Evolutionary conservation across 2,113 vertebrate genomes (phyloP), one percentile per base, ranked within the genome.

Genomic region (Caretta caretta): DNA sequence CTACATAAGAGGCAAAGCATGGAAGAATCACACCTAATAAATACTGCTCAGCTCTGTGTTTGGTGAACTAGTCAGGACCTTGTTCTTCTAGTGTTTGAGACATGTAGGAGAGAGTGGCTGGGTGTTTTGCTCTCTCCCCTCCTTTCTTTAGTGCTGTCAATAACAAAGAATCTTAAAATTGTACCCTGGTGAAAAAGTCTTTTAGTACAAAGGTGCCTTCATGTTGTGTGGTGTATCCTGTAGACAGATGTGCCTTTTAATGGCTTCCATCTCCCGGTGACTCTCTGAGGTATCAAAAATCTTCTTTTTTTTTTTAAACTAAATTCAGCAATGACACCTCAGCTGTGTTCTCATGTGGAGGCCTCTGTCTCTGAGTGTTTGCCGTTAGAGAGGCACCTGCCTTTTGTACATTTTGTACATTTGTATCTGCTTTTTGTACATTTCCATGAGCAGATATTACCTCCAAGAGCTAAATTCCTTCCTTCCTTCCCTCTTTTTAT

Each of bases 191-290:
- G 57, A 76, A 9, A 83, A 84, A 13, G 17, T 8, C 38, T 89
- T 94, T 83, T 42, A 93, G 69, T 59, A 88, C 54, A 93, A 94
- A 96, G 87, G 46, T 4, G 5, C 59, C 50, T 62, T 86, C 54
- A 31, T n/a, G 29, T 16, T 79, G 46, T 50, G 79, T 10, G 35
- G 29, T 24, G 5, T 10, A 56, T 84, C 46, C 84, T 90, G 80
- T 84, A 79, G 7, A 20, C 2, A 84, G 6, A 25, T 3, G 2
- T 81, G 20, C 2, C 35, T 84, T 84, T 90, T 53, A 65, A 42
- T 35, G n/a, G 31, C 35, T 84, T 88, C 48, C 27, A 80, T 69
- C 59, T 92, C 89, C 54, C n/a, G 38, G 72, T 51, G 69, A 48
- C 38, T 59, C 42, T 83, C 85, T 53, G 20, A 81, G 59, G 5